Evolutionary conservation across 2,888 invertebrate genomes (phyloP), one percentile per base, ranked within the genome.

Genomic region (Caenorhabditis doughertyi): DNA sequence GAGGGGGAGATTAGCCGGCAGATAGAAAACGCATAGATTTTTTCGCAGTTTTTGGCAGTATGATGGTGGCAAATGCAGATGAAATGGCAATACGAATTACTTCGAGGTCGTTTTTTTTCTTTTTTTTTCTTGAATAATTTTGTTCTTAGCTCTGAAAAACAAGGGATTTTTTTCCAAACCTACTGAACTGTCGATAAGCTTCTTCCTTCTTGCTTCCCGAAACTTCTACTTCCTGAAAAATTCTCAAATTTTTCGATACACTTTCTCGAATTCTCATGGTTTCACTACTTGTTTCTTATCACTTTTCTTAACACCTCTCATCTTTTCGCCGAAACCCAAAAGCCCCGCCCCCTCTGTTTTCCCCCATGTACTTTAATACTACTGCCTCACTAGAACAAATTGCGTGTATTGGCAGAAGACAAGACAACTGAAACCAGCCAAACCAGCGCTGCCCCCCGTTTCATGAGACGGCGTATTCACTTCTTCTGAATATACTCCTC

Each of bases 311-410:
- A 44, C 62, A 44, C 55, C 44, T 65, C 47, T 13, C 32, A n/a
- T n/a, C 39, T 39, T 13, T 64, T 62, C 62, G 42, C 49, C 29
- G 23, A 23, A 21, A 64, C 27, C 49, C 49, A 25, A n/a, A 51
- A n/a, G 47, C 65, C 49, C 67, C 62, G 39, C 47, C 53, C 39
- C n/a, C 53, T 56, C 25, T 25, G n/a, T 21, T 18, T 23, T 51
- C 49, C 18, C 13, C 25, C 25, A 3, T 65, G 67, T 71, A 70
- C 92, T 60, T 83, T 74, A 74, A 64, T 68, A 79, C 74, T 65
- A 73, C 64, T 79, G 13, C 51, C 23, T 21, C 23, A 32, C 55
- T 65, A 64, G 83, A 83, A 79, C 79, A 83, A 71, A 71, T 79
- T 71, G 70, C 53, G 65, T 74, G 44, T 76, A 49, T 58, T 67